Evolutionary conservation across 2,888 invertebrate species (phyloP), one percentile per base, ranked within the genome.

Genomic region (Aquatica leii): DNA sequence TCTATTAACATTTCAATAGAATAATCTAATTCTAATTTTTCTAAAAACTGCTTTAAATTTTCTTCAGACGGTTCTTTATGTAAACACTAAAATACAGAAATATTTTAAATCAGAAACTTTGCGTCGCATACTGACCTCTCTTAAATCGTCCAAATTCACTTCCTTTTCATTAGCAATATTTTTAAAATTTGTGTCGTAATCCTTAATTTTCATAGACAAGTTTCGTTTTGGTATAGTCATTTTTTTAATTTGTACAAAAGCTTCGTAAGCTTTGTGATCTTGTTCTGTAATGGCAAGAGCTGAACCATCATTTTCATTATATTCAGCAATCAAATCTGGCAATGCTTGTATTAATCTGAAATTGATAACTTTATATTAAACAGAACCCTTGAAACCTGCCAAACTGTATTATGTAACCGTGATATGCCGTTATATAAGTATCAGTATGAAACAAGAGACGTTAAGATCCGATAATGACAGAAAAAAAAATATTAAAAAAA

Each of bases 61-160:
- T 73, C 72, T 58, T 73, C 72, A n/a, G 71, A 68, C 35, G 17
- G 59, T 24, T 52, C 61, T 41, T 59, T 41, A 9, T 63, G 35
- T 40, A 78, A 72, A 63, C 73, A 71, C 77, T 78, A 55, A 65
- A 74, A 74, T 59, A 37, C 52, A 54, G 61, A 50, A n/a, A 62
- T 17, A 62, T 40, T 24, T 41, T 14, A n/a, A 49, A 15, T n/a
- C n/a, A n/a, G n/a, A n/a, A n/a, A 5, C 18, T 11, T 46, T 70
- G 12, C 35, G 2, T n/a, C 5, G 1, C 0, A 18, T 12, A 34
- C 20, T 34, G 68, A 78, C 76, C 59, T 71, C 59, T 15, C 43
- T 15, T 56, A 78, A 74, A 51, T 74, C 73, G 15, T 72, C 66
- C 31, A 67, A 60, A 14, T 21, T 59, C 2, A 77, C 58, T 12